Conservation (phyloP, 1,140 invertebrate genomes). For the Drosophila navojoa region DNA sequence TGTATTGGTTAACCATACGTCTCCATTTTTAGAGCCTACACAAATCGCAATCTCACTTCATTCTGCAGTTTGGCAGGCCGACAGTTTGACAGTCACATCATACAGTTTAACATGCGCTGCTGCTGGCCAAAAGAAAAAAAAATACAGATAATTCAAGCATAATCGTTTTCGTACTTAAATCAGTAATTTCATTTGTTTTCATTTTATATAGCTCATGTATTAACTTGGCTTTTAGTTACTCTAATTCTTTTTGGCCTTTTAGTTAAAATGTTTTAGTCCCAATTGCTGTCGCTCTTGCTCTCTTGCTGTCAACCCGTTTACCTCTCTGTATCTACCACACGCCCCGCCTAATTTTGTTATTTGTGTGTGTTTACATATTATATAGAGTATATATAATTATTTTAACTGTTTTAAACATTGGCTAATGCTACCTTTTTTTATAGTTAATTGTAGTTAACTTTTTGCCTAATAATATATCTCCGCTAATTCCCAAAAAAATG, state of each 20-base stretch:
- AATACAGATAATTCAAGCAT: conserved; percentile 1
- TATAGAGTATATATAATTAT: conserved; percentile 17
- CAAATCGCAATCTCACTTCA: conserved; percentile 30
- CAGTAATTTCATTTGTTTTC: conserved; percentile 17
- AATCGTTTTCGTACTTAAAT: conserved; percentile 32
- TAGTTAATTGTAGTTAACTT: conserved; percentile 46
- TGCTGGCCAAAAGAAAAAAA: conserved; percentile 23
- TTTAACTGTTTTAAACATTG: conserved; percentile 33
- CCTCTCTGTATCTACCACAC: conserved; percentile 48
- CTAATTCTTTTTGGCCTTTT: conserved; percentile 55
- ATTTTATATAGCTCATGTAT: conserved; percentile 20
- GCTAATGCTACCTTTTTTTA: conserved; percentile 39
- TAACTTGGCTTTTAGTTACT: conserved; percentile 70
- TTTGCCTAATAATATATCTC: conserved; percentile 30
- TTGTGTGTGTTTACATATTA: conserved; percentile 20
- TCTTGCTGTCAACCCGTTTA: conserved; percentile 39
- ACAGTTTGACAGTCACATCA: conserved; percentile 48
- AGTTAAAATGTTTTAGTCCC: conserved; percentile 47
- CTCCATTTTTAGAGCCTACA: conserved; percentile 27
- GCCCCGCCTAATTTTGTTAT: conserved; percentile 10
- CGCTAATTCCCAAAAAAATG: too few species aligned
- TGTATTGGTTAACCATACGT: conserved; percentile 34
- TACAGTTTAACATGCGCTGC: conserved; percentile 47
- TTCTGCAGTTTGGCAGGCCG: conserved; percentile 46
- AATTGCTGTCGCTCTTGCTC: conserved; percentile 30